These are phyloP conservation scores for Zaprionus ornatus DNA, from an alignment of 1,140 invertebrate species.

Conservation along the genomic window DNA sequence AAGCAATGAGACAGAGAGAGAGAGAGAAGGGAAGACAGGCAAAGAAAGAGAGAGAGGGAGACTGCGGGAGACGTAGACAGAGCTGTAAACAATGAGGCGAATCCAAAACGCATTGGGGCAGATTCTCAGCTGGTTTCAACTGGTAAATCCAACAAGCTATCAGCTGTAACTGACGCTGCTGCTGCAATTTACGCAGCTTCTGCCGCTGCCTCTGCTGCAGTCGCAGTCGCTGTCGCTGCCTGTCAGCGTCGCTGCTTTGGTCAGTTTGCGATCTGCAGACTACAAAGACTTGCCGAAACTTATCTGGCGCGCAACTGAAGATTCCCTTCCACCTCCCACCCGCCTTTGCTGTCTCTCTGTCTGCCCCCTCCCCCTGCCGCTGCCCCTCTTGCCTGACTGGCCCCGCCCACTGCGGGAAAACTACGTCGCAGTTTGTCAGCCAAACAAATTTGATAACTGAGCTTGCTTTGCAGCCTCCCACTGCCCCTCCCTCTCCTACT, in stretches of 20 bases:
- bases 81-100: conserved; percentile 2
- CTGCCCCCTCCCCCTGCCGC: background rate
- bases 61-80: background rate
- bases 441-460: conserved; percentile 67
- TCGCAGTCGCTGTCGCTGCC: conserved; percentile 1
- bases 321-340: background rate
- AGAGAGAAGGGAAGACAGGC: background rate
- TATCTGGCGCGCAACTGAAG: conserved; percentile 54
- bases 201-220: background rate
- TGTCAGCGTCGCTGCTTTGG: conserved; percentile 8
- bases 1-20: background rate
- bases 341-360: background rate
- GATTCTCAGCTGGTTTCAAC: background rate
- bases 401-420: background rate
- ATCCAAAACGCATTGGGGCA: background rate
- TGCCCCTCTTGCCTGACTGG: background rate
- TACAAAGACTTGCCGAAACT: conserved; percentile 78
- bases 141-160: conserved; percentile 12
- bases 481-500: background rate
- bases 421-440: conserved; percentile 64
- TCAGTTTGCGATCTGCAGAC: conserved; percentile 37
- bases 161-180: background rate
- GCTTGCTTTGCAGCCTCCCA: conserved; percentile 4
- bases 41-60: background rate
- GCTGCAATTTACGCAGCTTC: background rate